These are phyloP conservation scores for Phalangium opilio DNA, from an alignment of 2,888 invertebrate genomes.

Conservation along the genomic window DNA sequence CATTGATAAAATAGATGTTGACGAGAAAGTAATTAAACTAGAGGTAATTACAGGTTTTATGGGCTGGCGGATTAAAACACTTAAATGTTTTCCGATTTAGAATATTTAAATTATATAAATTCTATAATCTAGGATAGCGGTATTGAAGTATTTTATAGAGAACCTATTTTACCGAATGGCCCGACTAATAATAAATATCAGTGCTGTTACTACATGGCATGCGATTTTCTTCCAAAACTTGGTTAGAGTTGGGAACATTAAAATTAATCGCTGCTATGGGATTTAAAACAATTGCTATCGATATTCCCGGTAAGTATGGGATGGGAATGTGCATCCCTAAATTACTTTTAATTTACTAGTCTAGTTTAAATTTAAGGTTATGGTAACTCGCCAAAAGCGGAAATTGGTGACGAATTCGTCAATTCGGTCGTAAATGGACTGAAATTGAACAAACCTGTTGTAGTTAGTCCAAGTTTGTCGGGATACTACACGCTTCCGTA, in stretches of 20 bases:
- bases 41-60: too few relatives aligned
- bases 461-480: conserved; percentile 38
- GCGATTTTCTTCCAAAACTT: conserved; percentile 34
- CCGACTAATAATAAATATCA: background rate
- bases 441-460: conserved; percentile 27
- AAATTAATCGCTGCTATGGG: conserved; percentile 32
- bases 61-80: too few relatives aligned
- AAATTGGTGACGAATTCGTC: conserved; percentile 24
- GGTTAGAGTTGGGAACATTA: conserved; percentile 33
- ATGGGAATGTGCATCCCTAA: too few relatives aligned
- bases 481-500: conserved; percentile 34
- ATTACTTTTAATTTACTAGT: background rate
- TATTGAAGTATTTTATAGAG: conserved; percentile 12
- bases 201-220: conserved; percentile 36
- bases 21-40: too few relatives aligned
- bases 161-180: conserved; percentile 7
- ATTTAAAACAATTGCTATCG: conserved; percentile 33
- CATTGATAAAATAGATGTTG: too few relatives aligned
- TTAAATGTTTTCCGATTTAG: too few relatives aligned
- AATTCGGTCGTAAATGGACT: conserved; percentile 25
- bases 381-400: conserved; percentile 23
- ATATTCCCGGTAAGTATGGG: conserved; percentile 29
- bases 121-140: conserved; percentile 3
- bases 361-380: conserved; percentile 22
- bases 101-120: too few relatives aligned